Percentiles rank a stretch among this genome's conserved stretches.
Evolutionary conservation across 64 coral and sea anemone genomes (phyloP).

Genomic region (Stylophora pistillata): DNA sequence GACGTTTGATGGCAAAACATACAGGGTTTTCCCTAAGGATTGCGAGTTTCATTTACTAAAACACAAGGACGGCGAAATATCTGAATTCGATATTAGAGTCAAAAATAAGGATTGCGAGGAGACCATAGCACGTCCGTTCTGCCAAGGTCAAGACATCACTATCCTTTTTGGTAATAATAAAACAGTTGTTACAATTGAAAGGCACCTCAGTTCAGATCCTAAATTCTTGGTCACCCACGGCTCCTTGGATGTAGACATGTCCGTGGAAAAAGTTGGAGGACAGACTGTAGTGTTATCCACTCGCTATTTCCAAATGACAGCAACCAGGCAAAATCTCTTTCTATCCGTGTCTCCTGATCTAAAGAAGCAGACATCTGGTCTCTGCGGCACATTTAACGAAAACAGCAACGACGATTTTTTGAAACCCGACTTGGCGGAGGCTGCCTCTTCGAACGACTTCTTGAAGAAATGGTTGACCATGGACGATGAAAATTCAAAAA

Average conservation of each 20-base stretch:
- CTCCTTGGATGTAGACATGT: not conserved
- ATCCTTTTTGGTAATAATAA: not conserved
- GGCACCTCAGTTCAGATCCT: not conserved
- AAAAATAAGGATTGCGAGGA: not conserved
- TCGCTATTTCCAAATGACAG: not conserved
- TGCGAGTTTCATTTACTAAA: not conserved
- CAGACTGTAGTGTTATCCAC: not conserved
- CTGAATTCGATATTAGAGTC: not conserved
- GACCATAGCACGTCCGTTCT: not conserved
- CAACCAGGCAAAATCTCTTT: not conserved
- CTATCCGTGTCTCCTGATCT: not conserved
- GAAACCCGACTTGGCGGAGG: not conserved
- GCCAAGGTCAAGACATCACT: not conserved
- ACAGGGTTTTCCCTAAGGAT: not conserved
- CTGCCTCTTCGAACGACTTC: not conserved
- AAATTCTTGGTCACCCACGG: not conserved
- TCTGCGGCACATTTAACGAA: slow-evolving; percentile 12
- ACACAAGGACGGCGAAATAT: not conserved
- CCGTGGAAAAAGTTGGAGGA: not conserved
- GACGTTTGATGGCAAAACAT: slow-evolving; percentile 24
- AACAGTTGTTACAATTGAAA: not conserved
- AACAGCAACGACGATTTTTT: not conserved
- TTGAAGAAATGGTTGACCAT: not conserved
- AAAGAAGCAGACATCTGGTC: not conserved
- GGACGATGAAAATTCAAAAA: not conserved